Evolutionary conservation across 2,113 vertebrate genomes (phyloP).

Genomic region (Prinia subflava): DNA sequence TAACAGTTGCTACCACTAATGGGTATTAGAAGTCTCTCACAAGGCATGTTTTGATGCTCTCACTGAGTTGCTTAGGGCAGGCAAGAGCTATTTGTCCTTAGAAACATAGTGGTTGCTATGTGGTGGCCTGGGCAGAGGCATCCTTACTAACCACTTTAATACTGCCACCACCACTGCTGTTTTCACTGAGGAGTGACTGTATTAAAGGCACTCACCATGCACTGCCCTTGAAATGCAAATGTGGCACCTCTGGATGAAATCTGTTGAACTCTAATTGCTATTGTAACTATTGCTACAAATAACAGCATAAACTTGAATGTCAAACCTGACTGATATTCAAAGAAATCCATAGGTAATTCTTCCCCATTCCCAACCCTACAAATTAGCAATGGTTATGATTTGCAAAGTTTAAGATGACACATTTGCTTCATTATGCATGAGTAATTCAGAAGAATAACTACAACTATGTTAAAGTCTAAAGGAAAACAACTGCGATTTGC

Average conservation of each 20-base stretch:
- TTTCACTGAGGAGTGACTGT: conserved; percentile 49
- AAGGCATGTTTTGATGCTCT: conserved; percentile 80
- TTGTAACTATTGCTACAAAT: conserved; percentile 45
- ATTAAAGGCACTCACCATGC: conserved; percentile 49
- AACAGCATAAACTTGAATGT: conserved; percentile 52
- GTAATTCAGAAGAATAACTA: neutral
- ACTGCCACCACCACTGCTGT: conserved; percentile 46
- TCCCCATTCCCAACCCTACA: neutral
- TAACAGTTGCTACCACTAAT: conserved; percentile 91
- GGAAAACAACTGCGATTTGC: neutral
- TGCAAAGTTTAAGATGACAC: conserved; percentile 7
- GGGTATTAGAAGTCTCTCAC: conserved; percentile 79
- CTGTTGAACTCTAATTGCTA: conserved; percentile 49
- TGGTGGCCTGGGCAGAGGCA: conserved; percentile 68
- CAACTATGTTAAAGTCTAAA: neutral
- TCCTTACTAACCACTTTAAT: conserved; percentile 64
- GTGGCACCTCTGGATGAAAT: conserved; percentile 64
- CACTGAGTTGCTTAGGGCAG: conserved; percentile 73
- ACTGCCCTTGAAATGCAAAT: conserved; percentile 67
- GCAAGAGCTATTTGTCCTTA: conserved; percentile 76
- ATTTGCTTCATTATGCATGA: neutral
- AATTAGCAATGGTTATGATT: neutral
- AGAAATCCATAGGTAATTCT: conserved; percentile 47
- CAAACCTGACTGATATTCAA: conserved; percentile 40
- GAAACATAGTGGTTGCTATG: conserved; percentile 81